A percentile compares a stretch with the other conserved stretches of the same genome.
These are phyloP conservation scores for Sinocyclocheilus grahami DNA, from an alignment of 2,113 vertebrate species.

Conservation along the genomic window DNA sequence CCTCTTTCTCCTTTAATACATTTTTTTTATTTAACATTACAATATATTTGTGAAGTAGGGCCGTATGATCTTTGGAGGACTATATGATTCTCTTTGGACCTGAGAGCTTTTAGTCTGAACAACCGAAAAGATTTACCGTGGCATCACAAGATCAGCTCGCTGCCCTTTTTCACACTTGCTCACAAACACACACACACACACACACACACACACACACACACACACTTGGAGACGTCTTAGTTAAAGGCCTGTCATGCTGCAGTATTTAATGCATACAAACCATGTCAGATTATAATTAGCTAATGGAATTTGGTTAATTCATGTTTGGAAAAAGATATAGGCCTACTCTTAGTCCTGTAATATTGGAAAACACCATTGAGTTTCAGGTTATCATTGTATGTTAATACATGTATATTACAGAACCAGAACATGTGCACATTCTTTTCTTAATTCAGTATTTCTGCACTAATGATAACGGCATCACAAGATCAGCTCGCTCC, in stretches of 20 bases:
- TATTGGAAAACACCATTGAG: too few relatives aligned
- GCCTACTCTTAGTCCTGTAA: background rate
- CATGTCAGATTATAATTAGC: background rate
- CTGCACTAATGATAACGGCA: slow-evolving; percentile 44
- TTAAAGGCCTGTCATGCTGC: background rate
- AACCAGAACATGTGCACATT: background rate
- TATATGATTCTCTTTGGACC: background rate
- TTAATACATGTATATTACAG: background rate
- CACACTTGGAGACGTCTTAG: background rate
- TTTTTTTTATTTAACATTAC: background rate
- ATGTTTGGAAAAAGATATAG: too few relatives aligned
- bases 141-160: slow-evolving; percentile 56
- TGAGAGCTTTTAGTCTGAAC: background rate
- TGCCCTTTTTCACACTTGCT: background rate
- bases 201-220: background rate
- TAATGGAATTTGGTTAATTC: background rate
- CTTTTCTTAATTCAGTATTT: too few relatives aligned
- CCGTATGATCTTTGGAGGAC: background rate
- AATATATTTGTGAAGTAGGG: background rate
- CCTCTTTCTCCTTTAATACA: background rate
- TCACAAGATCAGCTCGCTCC: slow-evolving; percentile 51
- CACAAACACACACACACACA: slow-evolving; percentile 21
- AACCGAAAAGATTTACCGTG: slow-evolving; percentile 51
- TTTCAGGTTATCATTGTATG: background rate
- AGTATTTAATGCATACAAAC: background rate